phyloP scores from a whole-genome alignment of 2,113 vertebrate genomes.

The Nicator chloris region DNA sequence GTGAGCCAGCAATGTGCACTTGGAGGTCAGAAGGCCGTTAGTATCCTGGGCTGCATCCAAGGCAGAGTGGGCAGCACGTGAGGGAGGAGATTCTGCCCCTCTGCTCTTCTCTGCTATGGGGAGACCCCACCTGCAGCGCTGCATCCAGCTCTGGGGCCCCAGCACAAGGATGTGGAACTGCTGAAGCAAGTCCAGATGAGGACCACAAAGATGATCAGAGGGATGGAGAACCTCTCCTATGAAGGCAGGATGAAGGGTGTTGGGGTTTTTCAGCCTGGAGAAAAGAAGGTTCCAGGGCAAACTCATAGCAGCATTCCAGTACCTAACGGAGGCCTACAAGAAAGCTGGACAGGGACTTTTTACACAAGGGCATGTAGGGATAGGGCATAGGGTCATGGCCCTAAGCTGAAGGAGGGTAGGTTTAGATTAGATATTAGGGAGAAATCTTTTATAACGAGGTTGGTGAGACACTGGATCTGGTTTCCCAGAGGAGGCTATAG shows the following conservation, averaged over 20 bases:
- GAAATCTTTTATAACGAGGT: background rate
- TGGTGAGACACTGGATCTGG: background rate
- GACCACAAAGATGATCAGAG: background rate
- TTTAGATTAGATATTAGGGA: background rate
- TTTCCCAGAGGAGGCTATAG: background rate
- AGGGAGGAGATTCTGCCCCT: background rate
- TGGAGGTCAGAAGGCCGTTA: rapidly evolving
- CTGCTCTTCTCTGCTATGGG: background rate
- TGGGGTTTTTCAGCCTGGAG: background rate
- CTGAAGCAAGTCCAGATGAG: background rate
- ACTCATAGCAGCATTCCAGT: background rate
- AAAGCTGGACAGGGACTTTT: background rate
- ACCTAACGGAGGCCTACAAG: background rate
- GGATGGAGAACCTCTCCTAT: background rate
- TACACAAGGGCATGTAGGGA: background rate
- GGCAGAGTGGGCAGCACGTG: rapidly evolving
- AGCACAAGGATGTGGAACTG: background rate
- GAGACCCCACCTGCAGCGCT: background rate
- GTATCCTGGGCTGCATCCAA: background rate
- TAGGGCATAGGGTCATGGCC: background rate
- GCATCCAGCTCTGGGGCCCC: background rate
- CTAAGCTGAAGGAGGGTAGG: background rate
- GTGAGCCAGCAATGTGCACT: background rate
- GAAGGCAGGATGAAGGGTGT: background rate
- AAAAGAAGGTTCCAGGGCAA: background rate